phyloP scores from a whole-genome alignment of 2,113 vertebrate genomes.

The Muscicapa adusta region DNA sequence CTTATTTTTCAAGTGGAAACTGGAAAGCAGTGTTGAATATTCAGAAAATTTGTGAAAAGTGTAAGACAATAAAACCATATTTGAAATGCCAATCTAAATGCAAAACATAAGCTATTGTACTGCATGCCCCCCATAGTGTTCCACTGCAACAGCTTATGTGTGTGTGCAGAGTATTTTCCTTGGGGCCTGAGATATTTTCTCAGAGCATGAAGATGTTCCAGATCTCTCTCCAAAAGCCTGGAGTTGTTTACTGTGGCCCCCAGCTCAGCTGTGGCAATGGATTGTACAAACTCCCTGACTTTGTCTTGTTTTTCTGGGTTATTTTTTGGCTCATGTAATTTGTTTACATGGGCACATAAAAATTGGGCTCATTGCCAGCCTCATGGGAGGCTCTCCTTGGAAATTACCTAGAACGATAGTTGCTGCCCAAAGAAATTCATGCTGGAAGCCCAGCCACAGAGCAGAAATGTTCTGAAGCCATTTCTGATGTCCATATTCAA shows the following conservation, averaged over 20 bases:
- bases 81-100: background rate
- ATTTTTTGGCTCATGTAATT: background rate
- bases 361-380: background rate
- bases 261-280: background rate
- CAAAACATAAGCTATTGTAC: background rate
- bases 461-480: background rate
- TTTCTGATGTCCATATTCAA: background rate
- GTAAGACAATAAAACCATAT: background rate
- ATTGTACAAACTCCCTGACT: background rate
- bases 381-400: background rate
- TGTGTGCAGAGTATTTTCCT: background rate
- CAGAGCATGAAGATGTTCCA: background rate
- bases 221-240: background rate
- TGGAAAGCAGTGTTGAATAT: background rate
- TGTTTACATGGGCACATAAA: background rate
- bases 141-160: background rate
- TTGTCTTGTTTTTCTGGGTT: background rate
- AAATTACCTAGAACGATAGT: background rate
- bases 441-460: background rate
- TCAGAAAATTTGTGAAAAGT: background rate
- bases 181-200: background rate
- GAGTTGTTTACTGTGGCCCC: background rate
- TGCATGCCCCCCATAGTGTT: rapidly evolving
- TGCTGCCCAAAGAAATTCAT: background rate
- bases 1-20: background rate